phyloP scores from a whole-genome alignment of 2,113 vertebrate genomes.

The Ciconia boyciana region DNA sequence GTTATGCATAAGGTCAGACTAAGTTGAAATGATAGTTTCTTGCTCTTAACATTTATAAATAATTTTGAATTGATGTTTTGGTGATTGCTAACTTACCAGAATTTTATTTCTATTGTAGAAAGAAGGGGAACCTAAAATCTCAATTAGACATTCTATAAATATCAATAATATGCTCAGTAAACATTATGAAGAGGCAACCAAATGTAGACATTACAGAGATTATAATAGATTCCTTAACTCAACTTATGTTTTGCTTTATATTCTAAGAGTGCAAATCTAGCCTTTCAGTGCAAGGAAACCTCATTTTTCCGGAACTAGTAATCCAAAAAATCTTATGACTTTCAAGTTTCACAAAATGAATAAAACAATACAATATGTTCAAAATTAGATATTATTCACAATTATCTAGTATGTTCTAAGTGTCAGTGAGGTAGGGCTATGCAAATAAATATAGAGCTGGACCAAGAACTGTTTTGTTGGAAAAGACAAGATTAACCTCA shows the following conservation, averaged over 20 bases:
- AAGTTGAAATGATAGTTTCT: background rate
- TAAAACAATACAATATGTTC: background rate
- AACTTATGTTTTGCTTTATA: background rate
- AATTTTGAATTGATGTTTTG: background rate
- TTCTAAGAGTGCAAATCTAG: background rate
- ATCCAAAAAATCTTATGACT: background rate
- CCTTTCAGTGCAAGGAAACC: background rate
- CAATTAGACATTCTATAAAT: background rate
- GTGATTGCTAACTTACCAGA: background rate
- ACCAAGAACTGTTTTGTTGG: background rate
- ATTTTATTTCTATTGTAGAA: background rate
- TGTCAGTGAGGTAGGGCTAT: background rate
- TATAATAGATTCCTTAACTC: background rate
- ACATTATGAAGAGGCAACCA: background rate
- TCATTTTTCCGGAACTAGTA: background rate
- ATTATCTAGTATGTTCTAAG: background rate
- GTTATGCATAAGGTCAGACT: background rate
- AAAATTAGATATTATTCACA: background rate
- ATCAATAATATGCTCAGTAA: background rate
- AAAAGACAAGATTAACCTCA: background rate
- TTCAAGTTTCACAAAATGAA: background rate
- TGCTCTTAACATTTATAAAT: background rate
- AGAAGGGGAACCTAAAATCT: background rate
- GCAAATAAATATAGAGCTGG: background rate
- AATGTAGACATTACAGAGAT: background rate